phyloP scores from a whole-genome alignment of 2,888 invertebrate genomes.

The Eustalomyia histrio region DNA sequence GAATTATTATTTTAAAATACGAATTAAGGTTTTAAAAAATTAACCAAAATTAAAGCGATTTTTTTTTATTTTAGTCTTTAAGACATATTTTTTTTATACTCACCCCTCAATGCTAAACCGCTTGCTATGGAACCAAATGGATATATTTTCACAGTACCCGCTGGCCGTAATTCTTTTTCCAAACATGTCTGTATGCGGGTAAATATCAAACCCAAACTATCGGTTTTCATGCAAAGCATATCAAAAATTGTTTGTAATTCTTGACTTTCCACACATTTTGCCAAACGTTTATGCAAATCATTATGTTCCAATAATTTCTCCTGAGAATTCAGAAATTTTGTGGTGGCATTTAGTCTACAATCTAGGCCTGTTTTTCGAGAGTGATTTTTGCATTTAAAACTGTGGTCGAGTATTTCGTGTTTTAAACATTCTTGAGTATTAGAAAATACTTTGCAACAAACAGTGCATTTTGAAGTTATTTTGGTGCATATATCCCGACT shows the following conservation, averaged over 20 bases:
- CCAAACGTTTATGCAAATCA: slow-evolving; percentile 63
- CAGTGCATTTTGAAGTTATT: slow-evolving; percentile 68
- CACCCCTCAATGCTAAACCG: slow-evolving; percentile 83
- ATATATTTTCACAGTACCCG: slow-evolving; percentile 73
- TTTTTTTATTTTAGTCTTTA: too few relatives aligned
- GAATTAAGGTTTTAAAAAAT: too few relatives aligned
- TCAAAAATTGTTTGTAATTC: slow-evolving; percentile 69
- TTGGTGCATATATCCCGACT: neutral
- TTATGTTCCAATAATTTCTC: slow-evolving; percentile 68
- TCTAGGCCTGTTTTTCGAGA: slow-evolving; percentile 65
- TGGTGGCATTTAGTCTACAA: slow-evolving; percentile 58
- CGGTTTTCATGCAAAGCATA: slow-evolving; percentile 67
- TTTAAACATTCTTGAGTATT: slow-evolving; percentile 71
- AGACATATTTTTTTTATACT: slow-evolving; percentile 53
- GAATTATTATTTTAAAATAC: too few relatives aligned
- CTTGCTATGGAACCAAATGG: slow-evolving; percentile 89
- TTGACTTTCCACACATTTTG: slow-evolving; percentile 58
- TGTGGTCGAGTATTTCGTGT: slow-evolving; percentile 74
- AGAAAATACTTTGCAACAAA: slow-evolving; percentile 70
- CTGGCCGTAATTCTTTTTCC: slow-evolving; percentile 73
- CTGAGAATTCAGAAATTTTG: slow-evolving; percentile 65
- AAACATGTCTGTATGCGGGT: slow-evolving; percentile 69
- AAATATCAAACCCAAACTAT: slow-evolving; percentile 68
- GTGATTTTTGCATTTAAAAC: slow-evolving; percentile 63
- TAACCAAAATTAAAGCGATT: too few relatives aligned